Evolutionary conservation across 2,113 vertebrate genomes (phyloP).

Genomic region (Morone chrysops): DNA sequence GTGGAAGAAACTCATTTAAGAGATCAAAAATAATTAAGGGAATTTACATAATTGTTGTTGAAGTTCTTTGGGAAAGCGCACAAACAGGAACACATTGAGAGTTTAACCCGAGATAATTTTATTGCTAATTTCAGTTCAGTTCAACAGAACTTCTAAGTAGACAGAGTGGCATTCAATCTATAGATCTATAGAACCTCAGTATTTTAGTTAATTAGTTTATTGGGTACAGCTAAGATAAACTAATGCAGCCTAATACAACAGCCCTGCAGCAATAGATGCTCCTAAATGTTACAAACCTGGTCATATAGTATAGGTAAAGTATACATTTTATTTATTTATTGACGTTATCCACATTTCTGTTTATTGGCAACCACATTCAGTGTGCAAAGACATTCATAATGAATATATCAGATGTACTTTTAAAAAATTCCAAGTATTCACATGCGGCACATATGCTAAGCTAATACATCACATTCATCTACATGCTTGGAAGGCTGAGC

Average conservation of each 20-base stretch:
- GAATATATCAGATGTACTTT: too few species aligned
- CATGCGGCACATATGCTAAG: too few species aligned
- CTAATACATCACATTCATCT: too few species aligned
- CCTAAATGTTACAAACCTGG: too few species aligned
- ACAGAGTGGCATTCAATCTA: not conserved
- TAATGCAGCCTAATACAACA: not conserved
- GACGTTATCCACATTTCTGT: too few species aligned
- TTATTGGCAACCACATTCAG: not conserved
- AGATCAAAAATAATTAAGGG: constrained; percentile 55
- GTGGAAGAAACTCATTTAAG: constrained; percentile 53
- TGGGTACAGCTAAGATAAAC: not conserved
- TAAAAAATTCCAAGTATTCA: too few species aligned
- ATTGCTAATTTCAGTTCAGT: constrained; percentile 18
- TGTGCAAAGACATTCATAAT: not conserved
- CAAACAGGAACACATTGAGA: not conserved
- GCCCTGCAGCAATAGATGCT: not conserved
- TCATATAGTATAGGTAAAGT: too few species aligned
- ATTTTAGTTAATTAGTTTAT: not conserved
- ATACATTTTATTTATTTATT: too few species aligned
- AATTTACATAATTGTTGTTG: constrained; percentile 46
- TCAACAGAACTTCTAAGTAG: not conserved
- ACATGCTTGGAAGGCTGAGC: too few species aligned
- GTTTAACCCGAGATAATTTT: not conserved
- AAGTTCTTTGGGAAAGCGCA: constrained; percentile 27
- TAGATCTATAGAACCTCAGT: too few species aligned